Evolutionary conservation across 1,140 invertebrate genomes (phyloP).

Genomic region (Drosophila lacteicornis): DNA sequence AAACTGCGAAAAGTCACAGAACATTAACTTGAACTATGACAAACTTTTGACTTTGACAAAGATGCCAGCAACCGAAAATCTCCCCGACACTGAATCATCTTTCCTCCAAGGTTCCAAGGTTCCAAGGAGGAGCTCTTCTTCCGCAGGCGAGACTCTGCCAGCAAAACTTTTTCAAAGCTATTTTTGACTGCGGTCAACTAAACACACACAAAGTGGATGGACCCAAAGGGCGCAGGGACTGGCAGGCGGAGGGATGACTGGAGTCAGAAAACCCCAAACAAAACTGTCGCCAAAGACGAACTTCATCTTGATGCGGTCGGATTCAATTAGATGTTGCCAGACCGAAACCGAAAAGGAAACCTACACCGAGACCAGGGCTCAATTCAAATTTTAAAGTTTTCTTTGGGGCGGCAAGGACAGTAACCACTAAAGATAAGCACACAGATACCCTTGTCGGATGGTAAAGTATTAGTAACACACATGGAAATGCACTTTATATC

Average conservation of each 20-base stretch:
- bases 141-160: constrained; percentile 34
- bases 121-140: background rate
- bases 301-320: constrained; percentile 77
- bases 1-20: constrained; percentile 78
- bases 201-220: constrained; percentile 71
- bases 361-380: constrained; percentile 37
- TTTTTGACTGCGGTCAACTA: constrained; percentile 83
- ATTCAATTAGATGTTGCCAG: constrained; percentile 75
- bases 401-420: constrained; percentile 9
- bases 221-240: constrained; percentile 19
- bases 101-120: background rate
- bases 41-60: constrained; percentile 80
- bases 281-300: constrained; percentile 77
- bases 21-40: constrained; percentile 82
- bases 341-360: constrained; percentile 61
- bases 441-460: constrained; percentile 1
- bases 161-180: constrained; percentile 76
- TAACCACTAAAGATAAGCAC: background rate
- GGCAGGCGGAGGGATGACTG: constrained; percentile 3
- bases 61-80: constrained; percentile 65
- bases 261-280: constrained; percentile 54
- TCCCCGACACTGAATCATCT: constrained; percentile 29
- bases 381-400: constrained; percentile 59
- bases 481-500: too few species aligned
- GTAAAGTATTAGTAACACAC: too few species aligned